Evolutionary conservation across 2,797 vertebrate species (phyloP).

Genomic region (Hipposideros larvatus): DNA sequence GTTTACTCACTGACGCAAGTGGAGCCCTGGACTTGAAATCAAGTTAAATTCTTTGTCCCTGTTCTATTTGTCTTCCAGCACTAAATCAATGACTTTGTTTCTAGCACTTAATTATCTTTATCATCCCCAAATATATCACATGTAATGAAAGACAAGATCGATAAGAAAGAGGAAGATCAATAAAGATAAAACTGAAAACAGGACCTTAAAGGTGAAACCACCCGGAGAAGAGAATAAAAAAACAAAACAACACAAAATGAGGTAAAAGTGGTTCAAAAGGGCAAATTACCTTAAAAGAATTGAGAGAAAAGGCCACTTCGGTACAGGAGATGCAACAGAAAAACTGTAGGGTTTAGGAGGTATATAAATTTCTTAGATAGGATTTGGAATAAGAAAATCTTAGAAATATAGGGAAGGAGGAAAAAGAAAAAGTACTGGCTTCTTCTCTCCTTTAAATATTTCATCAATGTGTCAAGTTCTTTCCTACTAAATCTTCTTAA

Average conservation of each 20-base stretch:
- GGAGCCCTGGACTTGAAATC: not conserved
- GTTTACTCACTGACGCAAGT: not conserved
- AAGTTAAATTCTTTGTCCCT: slow-evolving; percentile 39
- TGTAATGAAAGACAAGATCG: slow-evolving; percentile 70
- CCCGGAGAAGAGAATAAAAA: not conserved
- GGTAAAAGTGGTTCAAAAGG: slow-evolving; percentile 23
- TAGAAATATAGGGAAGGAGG: not conserved
- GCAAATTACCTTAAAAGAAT: not conserved
- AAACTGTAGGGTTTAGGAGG: not conserved
- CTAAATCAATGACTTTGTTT: slow-evolving; percentile 68
- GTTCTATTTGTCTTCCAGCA: slow-evolving; percentile 32
- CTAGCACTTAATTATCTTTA: slow-evolving; percentile 72
- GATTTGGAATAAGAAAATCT: not conserved
- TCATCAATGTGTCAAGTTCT: not conserved
- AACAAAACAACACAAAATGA: not conserved
- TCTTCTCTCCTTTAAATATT: slow-evolving; percentile 24
- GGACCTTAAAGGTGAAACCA: slow-evolving; percentile 49
- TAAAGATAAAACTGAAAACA: slow-evolving; percentile 67
- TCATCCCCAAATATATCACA: slow-evolving; percentile 63
- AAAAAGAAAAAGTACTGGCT: not conserved
- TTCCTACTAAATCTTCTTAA: slow-evolving; percentile 21
- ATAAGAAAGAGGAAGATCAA: slow-evolving; percentile 60
- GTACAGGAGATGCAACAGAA: not conserved
- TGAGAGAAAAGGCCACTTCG: not conserved
- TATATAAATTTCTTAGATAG: not conserved